Evolutionary conservation across 2,888 invertebrate genomes (phyloP).

Genomic region (Drosophila imparisetae): DNA sequence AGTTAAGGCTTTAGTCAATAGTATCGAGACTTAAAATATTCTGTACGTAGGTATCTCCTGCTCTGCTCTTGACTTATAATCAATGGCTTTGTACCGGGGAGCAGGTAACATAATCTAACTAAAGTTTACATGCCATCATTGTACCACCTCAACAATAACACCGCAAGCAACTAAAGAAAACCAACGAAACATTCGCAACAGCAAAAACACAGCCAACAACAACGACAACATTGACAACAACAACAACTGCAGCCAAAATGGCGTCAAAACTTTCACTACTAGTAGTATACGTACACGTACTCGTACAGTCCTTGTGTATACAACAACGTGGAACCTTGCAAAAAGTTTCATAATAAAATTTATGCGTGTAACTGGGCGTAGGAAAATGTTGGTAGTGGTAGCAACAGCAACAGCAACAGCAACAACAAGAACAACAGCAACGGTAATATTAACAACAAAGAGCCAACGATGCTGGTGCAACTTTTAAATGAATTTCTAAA

Average conservation of each 20-base stretch:
- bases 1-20: neutral
- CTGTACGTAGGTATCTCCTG: conserved; percentile 1
- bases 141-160: conserved; percentile 59
- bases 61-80: conserved; percentile 31
- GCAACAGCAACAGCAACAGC: conserved; percentile 19
- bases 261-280: conserved; percentile 60
- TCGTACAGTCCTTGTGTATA: conserved; percentile 37
- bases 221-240: conserved; percentile 6
- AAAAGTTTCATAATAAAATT: conserved; percentile 75
- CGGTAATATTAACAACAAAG: conserved; percentile 18
- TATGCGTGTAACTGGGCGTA: conserved; percentile 76
- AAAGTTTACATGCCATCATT: conserved; percentile 56
- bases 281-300: conserved; percentile 12
- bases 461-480: conserved; percentile 43
- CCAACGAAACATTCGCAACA: conserved; percentile 36
- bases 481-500: conserved; percentile 78
- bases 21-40: conserved; percentile 2
- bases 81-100: conserved; percentile 42
- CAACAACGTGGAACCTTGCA: conserved; percentile 51
- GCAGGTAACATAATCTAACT: conserved; percentile 60
- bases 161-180: conserved; percentile 51
- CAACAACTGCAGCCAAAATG: conserved; percentile 37
- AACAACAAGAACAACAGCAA: conserved; percentile 17
- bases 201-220: conserved; percentile 17
- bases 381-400: conserved; percentile 50